Conservation (phyloP, 2,888 invertebrate species). For the Melinaea menophilus region DNA sequence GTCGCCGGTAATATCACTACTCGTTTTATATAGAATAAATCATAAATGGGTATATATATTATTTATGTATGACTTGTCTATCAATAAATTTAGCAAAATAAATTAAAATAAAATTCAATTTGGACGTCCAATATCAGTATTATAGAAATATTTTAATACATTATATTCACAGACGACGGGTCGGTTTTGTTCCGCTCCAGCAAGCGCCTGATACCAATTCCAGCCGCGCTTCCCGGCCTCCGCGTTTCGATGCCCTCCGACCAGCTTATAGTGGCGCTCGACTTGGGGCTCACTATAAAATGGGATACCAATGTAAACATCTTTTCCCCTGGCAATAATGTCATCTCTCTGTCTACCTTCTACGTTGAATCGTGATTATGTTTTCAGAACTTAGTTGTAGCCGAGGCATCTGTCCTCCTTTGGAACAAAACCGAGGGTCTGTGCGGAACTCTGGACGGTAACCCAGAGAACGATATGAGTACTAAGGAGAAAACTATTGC, state of each 20-base stretch:
- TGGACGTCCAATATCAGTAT: too few species aligned
- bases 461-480: constrained; percentile 82
- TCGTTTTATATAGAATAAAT: background rate
- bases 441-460: constrained; percentile 88
- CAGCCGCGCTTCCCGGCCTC: constrained; percentile 84
- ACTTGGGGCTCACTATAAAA: constrained; percentile 82
- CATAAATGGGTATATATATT: background rate
- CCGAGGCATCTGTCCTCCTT: constrained; percentile 81
- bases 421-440: constrained; percentile 90
- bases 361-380: background rate
- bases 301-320: constrained; percentile 85
- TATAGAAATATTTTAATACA: background rate
- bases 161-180: constrained; percentile 66
- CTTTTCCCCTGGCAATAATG: constrained; percentile 23
- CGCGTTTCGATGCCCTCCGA: constrained; percentile 85
- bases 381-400: constrained; percentile 79
- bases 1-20: constrained; percentile 49
- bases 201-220: constrained; percentile 80
- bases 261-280: constrained; percentile 82
- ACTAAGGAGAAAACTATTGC: constrained; percentile 78
- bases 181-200: constrained; percentile 75
- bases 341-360: background rate
- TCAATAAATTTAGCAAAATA: background rate
- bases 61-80: background rate
- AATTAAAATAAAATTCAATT: too few species aligned